Percentiles rank a stretch among this genome's conserved stretches.
Conservation (phyloP, 2,797 vertebrate species). For the Pampus argenteus region DNA sequence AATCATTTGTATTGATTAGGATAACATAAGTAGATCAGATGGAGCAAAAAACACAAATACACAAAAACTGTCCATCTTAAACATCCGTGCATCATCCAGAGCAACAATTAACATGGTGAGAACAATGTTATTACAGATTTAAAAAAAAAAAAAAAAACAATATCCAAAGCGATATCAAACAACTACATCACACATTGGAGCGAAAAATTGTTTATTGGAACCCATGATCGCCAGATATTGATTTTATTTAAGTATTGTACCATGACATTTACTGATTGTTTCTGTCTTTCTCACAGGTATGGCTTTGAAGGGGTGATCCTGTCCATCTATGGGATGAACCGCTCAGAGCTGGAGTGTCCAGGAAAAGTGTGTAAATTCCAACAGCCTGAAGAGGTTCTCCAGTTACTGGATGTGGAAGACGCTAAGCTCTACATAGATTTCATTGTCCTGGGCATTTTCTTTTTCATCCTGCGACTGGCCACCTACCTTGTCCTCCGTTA, state of each 20-base stretch:
- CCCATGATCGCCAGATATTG: background rate
- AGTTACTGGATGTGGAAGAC: constrained; percentile 92
- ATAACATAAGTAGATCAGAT: background rate
- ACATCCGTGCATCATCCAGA: no score
- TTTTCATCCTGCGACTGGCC: constrained; percentile 90
- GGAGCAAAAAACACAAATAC: no score
- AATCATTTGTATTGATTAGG: background rate
- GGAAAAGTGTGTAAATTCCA: constrained; percentile 91
- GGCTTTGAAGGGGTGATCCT: constrained; percentile 96
- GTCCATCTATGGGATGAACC: constrained; percentile 97
- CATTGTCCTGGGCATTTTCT: constrained; percentile 93
- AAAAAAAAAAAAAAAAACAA: no score
- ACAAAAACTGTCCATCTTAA: no score
- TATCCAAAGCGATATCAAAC: background rate
- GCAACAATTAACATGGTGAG: no score
- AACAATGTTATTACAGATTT: background rate
- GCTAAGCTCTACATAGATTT: constrained; percentile 96
- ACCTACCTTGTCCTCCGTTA: constrained; percentile 96
- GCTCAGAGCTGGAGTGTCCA: constrained; percentile 90
- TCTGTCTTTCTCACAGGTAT: constrained; percentile 83
- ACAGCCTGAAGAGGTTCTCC: constrained; percentile 91
- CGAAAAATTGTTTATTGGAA: background rate
- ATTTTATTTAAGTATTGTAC: background rate
- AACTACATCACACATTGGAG: no score
- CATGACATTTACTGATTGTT: background rate